Percentiles rank a stretch among this genome's conserved stretches.
These are phyloP conservation scores for Hippolais icterina DNA, from an alignment of 2,113 vertebrate genomes.

Conservation along the genomic window DNA sequence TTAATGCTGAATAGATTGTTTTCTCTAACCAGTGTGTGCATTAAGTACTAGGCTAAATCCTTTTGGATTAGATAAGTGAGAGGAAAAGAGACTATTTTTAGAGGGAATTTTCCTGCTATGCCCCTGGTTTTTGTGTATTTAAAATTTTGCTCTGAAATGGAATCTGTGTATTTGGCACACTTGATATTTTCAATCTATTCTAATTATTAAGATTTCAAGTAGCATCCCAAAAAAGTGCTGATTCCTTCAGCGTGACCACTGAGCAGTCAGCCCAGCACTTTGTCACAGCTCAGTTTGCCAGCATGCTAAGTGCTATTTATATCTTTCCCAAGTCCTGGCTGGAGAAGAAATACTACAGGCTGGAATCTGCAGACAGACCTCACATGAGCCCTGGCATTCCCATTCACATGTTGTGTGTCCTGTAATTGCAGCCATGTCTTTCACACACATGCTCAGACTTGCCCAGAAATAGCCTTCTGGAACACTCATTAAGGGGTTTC, in stretches of 20 bases:
- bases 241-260: neutral
- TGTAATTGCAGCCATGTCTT: neutral
- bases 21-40: neutral
- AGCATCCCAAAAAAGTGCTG: neutral
- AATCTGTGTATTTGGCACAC: neutral
- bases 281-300: neutral
- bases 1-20: neutral
- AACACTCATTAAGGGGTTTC: neutral
- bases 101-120: neutral
- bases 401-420: neutral
- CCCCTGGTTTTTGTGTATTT: neutral
- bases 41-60: neutral
- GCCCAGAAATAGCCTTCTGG: neutral
- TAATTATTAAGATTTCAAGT: neutral
- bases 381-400: rapidly evolving
- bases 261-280: neutral
- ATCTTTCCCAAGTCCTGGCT: neutral
- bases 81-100: neutral
- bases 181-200: neutral
- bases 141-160: neutral
- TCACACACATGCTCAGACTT: neutral
- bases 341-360: neutral
- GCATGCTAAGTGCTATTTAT: neutral
- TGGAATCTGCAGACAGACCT: neutral
- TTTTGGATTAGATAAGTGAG: neutral